A percentile compares a stretch with the other conserved stretches of the same genome.
Evolutionary conservation across 2,797 vertebrate genomes (phyloP).

Genomic region (Microcaecilia unicolor): DNA sequence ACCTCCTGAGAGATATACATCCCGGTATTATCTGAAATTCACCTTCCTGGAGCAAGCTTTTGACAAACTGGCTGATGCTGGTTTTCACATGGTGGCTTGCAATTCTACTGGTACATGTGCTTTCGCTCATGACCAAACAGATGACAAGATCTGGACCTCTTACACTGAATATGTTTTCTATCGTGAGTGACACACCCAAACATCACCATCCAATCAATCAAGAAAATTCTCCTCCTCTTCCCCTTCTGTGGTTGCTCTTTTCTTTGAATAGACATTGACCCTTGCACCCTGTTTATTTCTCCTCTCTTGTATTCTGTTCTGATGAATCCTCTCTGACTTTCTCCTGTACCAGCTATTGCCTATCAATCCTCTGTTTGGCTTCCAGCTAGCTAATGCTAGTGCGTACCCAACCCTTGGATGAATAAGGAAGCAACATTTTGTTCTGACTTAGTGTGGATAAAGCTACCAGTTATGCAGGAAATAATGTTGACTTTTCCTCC

Average conservation of each 20-base stretch:
- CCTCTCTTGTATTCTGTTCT: neutral
- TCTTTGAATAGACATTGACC: slow-evolving; percentile 24
- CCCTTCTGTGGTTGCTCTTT: slow-evolving; percentile 7
- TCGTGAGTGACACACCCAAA: slow-evolving; percentile 60
- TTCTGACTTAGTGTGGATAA: too few relatives aligned
- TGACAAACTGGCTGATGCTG: slow-evolving; percentile 78
- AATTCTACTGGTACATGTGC: slow-evolving; percentile 86
- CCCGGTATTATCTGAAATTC: slow-evolving; percentile 85
- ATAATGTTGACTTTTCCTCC: too few relatives aligned
- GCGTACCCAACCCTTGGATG: slow-evolving; percentile 17
- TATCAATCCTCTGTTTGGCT: slow-evolving; percentile 8
- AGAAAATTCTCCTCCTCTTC: neutral
- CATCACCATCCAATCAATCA: neutral
- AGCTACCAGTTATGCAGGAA: too few relatives aligned
- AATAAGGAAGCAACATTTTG: too few relatives aligned
- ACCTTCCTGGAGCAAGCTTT: slow-evolving; percentile 91
- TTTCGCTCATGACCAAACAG: slow-evolving; percentile 80
- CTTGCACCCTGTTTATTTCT: neutral
- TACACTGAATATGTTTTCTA: slow-evolving; percentile 94
- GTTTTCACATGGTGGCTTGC: slow-evolving; percentile 90
- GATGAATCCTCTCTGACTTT: slow-evolving; percentile 7
- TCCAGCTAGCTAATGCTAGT: slow-evolving; percentile 1
- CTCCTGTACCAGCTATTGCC: slow-evolving; percentile 8
- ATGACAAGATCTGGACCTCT: slow-evolving; percentile 93
- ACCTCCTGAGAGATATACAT: slow-evolving; percentile 84